Evolutionary conservation across 1,140 invertebrate genomes (phyloP), one percentile per base, ranked within the genome.

Genomic region (Drosophila elegans): DNA sequence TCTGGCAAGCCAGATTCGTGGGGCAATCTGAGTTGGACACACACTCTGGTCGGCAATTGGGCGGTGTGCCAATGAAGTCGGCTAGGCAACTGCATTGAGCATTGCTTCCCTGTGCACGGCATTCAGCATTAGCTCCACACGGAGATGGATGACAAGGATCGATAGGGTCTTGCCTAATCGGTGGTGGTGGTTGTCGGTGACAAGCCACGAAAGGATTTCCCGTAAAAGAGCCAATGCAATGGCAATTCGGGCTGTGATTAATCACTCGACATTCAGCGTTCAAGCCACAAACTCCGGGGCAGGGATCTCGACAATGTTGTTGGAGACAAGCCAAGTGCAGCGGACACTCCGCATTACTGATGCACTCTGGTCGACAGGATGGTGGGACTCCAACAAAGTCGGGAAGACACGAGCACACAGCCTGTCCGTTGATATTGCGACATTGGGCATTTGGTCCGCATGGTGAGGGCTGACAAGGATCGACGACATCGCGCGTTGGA

Each of bases 221-320:
- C 6, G 94, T 95, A 73, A 94, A 96, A 32, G 95, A 95, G 49
- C 91, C 91, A 21, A 94, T 93, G 78, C 96, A 96, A 62, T 94
- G 96, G 89, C 97, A 97, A 48, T 96, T 96, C 0, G 97, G 96
- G 38, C 86, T 90, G 61, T 97, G 97, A 67, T 96, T 97, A 2
- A 97, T 94, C 3, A 97, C 96, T 74, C 95, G 94, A 76, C 97
- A 98, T 49, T 96, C 94, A 2, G 97, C 96, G 80, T 97, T 96
- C 4, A 95, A 73, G n/a, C 96, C 91, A 56, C 91, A 94, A 0
- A 93, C 93, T 3, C 94, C 94, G 3, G 93, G 93, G 77, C 94
- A 94, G 3, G 94, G 94, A 91, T 95, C 94, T 39, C 92, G 90
- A 67, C 95, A 95, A 85, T 94, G 94, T 64, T 94, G 93, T 73